Evolutionary conservation across 2,888 invertebrate species (phyloP).

Genomic region (Girardia tigrina): DNA sequence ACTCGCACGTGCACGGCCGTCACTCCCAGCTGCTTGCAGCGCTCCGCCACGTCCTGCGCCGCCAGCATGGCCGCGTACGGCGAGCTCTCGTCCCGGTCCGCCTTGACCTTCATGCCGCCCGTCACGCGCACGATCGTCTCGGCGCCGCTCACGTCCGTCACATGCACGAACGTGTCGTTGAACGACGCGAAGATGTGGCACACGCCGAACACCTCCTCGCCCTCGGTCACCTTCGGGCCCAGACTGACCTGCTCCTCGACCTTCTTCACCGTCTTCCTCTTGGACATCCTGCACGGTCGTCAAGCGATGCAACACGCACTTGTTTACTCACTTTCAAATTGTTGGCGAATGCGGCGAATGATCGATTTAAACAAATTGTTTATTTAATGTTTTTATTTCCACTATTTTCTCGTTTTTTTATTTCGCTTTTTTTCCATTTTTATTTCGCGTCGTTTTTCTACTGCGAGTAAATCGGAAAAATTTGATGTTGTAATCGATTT

Average conservation of each 20-base stretch:
- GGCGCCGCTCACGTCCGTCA: slow-evolving; percentile 85
- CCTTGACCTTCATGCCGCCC: slow-evolving; percentile 89
- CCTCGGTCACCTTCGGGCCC: slow-evolving; percentile 86
- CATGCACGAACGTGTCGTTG: slow-evolving; percentile 99
- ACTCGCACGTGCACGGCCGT: slow-evolving; percentile 86
- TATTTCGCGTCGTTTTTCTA: no score
- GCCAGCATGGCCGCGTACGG: slow-evolving; percentile 99
- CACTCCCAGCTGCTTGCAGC: slow-evolving; percentile 87
- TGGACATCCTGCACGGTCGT: no score
- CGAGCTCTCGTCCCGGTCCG: slow-evolving; percentile 97
- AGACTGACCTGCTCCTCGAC: slow-evolving; percentile 86
- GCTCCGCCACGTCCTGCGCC: slow-evolving; percentile 97
- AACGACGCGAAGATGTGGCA: slow-evolving; percentile 99
- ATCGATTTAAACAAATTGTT: no score
- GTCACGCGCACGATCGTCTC: slow-evolving; percentile 68
- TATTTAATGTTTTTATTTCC: no score
- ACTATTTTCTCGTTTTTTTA: no score
- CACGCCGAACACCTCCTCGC: slow-evolving; percentile 93
- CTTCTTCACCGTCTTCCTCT: slow-evolving; percentile 26
- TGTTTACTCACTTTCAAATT: no score
- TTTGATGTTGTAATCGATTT: no score
- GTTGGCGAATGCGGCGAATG: no score
- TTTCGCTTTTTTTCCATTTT: no score
- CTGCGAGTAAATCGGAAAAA: no score
- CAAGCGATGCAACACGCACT: no score